Evolutionary conservation across 2,797 vertebrate species (phyloP).

Genomic region (Enteromius radiatus): DNA sequence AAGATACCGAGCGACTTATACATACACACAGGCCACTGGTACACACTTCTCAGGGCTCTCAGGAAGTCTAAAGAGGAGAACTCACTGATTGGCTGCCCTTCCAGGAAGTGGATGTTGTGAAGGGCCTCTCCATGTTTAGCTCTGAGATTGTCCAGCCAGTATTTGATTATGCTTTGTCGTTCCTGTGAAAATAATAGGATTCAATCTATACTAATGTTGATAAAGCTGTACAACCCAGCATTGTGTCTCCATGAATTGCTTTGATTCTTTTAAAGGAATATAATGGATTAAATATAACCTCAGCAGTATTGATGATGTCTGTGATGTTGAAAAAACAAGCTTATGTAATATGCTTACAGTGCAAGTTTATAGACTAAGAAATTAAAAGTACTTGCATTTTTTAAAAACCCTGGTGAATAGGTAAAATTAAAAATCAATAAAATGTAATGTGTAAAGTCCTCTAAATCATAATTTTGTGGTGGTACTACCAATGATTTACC

Average conservation of each 20-base stretch:
- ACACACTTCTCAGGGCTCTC: conserved; percentile 31
- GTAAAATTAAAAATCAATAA: background rate
- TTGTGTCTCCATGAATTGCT: background rate
- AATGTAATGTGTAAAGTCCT: background rate
- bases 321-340: background rate
- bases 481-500: background rate
- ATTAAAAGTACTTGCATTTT: background rate
- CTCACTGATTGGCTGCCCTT: conserved; percentile 97
- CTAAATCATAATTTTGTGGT: background rate
- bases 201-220: background rate
- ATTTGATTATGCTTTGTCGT: conserved; percentile 93
- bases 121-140: conserved; percentile 93
- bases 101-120: conserved; percentile 94
- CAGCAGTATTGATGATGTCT: background rate
- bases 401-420: background rate
- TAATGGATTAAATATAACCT: background rate
- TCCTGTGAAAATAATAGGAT: conserved; percentile 76
- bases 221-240: background rate
- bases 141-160: conserved; percentile 95
- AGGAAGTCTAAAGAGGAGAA: conserved; percentile 45
- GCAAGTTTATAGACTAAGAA: background rate
- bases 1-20: background rate
- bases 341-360: background rate
- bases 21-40: conserved; percentile 22
- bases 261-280: background rate